Evolutionary conservation across 2,797 vertebrate species (phyloP).

Genomic region (Amphiprion clarkii): DNA sequence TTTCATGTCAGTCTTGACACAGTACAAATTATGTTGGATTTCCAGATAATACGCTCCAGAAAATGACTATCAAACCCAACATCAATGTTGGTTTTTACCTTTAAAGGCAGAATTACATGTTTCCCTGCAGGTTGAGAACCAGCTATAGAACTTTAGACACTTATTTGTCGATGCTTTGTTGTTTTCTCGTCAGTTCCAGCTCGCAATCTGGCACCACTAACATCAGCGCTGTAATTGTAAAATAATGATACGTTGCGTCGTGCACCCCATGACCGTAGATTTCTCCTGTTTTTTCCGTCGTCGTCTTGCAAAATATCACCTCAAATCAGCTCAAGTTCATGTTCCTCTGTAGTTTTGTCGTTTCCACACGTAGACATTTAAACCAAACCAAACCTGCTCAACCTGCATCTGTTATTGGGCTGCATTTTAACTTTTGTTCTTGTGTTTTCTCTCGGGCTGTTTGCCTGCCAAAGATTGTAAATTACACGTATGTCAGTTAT

Average conservation of each 20-base stretch:
- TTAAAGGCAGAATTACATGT: not conserved
- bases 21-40: not conserved
- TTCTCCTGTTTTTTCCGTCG: not conserved
- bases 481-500: too few relatives aligned
- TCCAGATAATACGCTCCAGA: not conserved
- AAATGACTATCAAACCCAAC: not conserved
- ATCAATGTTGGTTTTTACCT: too few relatives aligned
- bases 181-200: not conserved
- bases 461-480: too few relatives aligned
- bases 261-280: too few relatives aligned
- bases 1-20: not conserved
- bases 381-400: constrained; percentile 16
- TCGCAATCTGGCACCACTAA: too few relatives aligned
- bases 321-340: constrained; percentile 4
- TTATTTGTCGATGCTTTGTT: too few relatives aligned
- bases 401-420: not conserved
- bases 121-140: not conserved
- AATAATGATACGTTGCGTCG: too few relatives aligned
- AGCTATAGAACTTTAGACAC: too few relatives aligned
- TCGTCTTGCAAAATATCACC: not conserved
- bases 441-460: not conserved
- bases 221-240: too few relatives aligned
- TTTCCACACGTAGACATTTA: not conserved
- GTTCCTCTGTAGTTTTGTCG: not conserved
- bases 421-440: not conserved